Evolutionary conservation across 2,113 vertebrate genomes (phyloP).

Genomic region (Spea bombifrons): DNA sequence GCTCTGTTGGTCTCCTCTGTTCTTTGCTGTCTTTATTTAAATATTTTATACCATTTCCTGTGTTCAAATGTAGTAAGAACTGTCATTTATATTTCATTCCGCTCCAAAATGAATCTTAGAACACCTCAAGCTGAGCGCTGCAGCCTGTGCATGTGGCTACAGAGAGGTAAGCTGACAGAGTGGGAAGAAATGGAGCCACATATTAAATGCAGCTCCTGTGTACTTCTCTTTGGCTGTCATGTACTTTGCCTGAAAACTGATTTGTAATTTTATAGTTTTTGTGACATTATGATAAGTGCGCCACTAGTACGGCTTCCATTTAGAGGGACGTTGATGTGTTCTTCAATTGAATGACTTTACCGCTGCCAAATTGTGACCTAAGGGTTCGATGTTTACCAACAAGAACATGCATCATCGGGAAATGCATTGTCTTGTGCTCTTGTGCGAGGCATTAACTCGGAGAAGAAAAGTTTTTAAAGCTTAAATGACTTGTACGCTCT

Average conservation of each 20-base stretch:
- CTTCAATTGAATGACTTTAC: constrained; percentile 54
- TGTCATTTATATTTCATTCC: constrained; percentile 86
- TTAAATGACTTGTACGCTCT: constrained; percentile 12
- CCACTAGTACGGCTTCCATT: constrained; percentile 66
- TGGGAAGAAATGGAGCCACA: constrained; percentile 77
- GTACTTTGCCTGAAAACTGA: constrained; percentile 74
- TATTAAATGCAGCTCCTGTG: constrained; percentile 94
- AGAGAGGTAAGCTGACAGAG: constrained; percentile 67
- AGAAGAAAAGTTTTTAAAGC: constrained; percentile 36
- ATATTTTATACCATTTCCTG: constrained; percentile 95
- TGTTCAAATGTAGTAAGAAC: constrained; percentile 76
- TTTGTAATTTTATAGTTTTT: constrained; percentile 73
- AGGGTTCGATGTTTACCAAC: constrained; percentile 49
- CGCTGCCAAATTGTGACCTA: constrained; percentile 57
- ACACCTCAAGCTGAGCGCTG: constrained; percentile 69
- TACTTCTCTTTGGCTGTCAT: constrained; percentile 80
- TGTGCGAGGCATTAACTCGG: constrained; percentile 11
- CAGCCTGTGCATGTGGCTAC: constrained; percentile 55
- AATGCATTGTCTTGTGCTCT: constrained; percentile 30
- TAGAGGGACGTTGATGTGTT: constrained; percentile 69
- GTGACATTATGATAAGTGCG: constrained; percentile 70
- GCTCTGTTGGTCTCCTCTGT: constrained; percentile 72
- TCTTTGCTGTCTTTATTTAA: constrained; percentile 83
- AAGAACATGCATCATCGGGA: constrained; percentile 46
- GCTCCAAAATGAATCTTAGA: constrained; percentile 81